These are phyloP conservation scores for Muscicapa comitata DNA, from an alignment of 2,797 vertebrate genomes.

Conservation along the genomic window DNA sequence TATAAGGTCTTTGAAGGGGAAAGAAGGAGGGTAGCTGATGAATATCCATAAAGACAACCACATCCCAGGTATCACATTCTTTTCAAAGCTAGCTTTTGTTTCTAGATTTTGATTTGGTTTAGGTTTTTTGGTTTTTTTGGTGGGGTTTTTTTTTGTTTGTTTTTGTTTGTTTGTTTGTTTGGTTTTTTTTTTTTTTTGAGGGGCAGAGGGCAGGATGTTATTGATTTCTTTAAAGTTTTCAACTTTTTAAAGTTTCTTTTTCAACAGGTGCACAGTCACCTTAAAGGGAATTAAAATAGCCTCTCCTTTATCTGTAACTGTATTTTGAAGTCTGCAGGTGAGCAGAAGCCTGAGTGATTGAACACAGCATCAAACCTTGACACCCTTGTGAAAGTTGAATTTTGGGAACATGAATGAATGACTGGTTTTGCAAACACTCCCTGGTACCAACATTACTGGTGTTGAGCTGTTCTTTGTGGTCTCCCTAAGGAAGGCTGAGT, in stretches of 20 bases:
- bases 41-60: not conserved
- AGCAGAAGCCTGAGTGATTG: not conserved
- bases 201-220: accelerated
- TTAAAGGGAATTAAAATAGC: not conserved
- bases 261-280: not conserved
- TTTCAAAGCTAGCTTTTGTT: not conserved
- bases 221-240: not conserved
- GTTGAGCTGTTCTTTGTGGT: not conserved
- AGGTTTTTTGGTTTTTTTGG: too few relatives aligned
- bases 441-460: not conserved
- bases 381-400: not conserved
- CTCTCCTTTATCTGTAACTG: not conserved
- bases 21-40: not conserved
- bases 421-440: not conserved
- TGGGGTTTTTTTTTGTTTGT: too few relatives aligned
- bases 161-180: too few relatives aligned
- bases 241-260: not conserved
- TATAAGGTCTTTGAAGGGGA: not conserved
- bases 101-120: not conserved
- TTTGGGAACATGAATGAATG: not conserved
- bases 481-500: not conserved
- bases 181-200: not conserved
- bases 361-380: not conserved
- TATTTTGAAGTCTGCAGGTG: not conserved
- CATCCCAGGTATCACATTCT: not conserved